These are phyloP conservation scores for Folsomia manolachei DNA, from an alignment of 2,888 invertebrate genomes.

Conservation along the genomic window DNA sequence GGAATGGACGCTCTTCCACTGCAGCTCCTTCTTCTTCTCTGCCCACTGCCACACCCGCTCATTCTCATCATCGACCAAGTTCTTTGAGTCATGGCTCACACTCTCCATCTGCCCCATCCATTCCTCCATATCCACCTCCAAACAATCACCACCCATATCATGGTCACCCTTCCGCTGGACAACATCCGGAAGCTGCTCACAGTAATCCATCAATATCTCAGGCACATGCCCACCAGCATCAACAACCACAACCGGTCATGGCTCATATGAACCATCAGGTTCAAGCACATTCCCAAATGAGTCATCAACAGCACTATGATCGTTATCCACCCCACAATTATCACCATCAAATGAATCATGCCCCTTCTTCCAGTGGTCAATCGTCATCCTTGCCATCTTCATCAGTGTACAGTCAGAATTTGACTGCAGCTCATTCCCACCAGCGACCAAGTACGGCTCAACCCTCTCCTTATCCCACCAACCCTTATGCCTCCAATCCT, in stretches of 20 bases:
- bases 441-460: conserved; percentile 26
- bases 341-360: conserved; percentile 23
- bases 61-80: conserved; percentile 13
- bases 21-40: conserved; percentile 8
- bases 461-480: conserved; percentile 43
- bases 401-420: conserved; percentile 26
- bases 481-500: conserved; percentile 48
- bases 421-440: conserved; percentile 39
- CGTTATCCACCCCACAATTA: conserved; percentile 39
- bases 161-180: conserved; percentile 23
- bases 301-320: conserved; percentile 33
- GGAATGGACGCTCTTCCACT: conserved; percentile 21
- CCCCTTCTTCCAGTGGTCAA: conserved; percentile 13
- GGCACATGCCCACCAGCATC: too few species aligned
- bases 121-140: conserved; percentile 27
- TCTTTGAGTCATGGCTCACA: conserved; percentile 16
- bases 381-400: conserved; percentile 25
- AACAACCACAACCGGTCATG: conserved; percentile 15
- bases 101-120: conserved; percentile 32
- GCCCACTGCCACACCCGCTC: conserved; percentile 9
- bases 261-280: conserved; percentile 20
- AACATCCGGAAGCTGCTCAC: conserved; percentile 16
- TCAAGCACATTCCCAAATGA: conserved; percentile 22
- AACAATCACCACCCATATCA: conserved; percentile 26
- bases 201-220: not conserved